These are phyloP conservation scores for Vanessa cardui DNA, from an alignment of 2,888 invertebrate species.

Conservation along the genomic window DNA sequence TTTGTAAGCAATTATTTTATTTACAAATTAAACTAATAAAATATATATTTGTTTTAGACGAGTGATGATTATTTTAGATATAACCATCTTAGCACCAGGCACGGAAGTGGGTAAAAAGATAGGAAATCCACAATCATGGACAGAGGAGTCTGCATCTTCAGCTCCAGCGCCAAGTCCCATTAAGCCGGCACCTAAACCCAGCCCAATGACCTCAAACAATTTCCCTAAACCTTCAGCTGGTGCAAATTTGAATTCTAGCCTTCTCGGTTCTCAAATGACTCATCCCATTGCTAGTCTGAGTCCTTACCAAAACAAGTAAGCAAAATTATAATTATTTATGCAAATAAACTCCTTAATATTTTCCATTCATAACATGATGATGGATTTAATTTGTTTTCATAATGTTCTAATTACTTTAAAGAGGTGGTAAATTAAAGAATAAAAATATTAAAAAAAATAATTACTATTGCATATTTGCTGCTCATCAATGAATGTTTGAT, in stretches of 20 bases:
- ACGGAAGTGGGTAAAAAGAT: constrained; percentile 87
- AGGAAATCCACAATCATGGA: constrained; percentile 90
- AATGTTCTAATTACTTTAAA: too few species aligned
- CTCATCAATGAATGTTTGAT: too few species aligned
- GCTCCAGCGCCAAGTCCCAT: constrained; percentile 54
- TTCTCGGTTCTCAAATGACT: constrained; percentile 79
- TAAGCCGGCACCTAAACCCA: constrained; percentile 48
- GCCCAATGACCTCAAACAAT: constrained; percentile 47
- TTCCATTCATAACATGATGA: not conserved
- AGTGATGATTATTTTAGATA: constrained; percentile 91
- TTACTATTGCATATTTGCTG: too few species aligned
- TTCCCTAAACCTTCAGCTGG: constrained; percentile 43
- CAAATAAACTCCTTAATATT: not conserved
- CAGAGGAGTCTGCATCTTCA: constrained; percentile 59
- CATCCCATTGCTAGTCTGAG: constrained; percentile 93
- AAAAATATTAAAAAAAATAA: too few species aligned
- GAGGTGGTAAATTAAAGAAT: too few species aligned
- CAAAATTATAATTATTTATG: constrained; percentile 23
- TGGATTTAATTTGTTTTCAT: too few species aligned
- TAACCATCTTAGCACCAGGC: constrained; percentile 89
- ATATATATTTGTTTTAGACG: constrained; percentile 79
- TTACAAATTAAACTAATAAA: not conserved
- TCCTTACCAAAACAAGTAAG: constrained; percentile 95
- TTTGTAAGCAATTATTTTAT: too few species aligned
- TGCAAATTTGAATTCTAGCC: constrained; percentile 65